Evolutionary conservation across 2,113 vertebrate species (phyloP).

Genomic region (Lontra canadensis): DNA sequence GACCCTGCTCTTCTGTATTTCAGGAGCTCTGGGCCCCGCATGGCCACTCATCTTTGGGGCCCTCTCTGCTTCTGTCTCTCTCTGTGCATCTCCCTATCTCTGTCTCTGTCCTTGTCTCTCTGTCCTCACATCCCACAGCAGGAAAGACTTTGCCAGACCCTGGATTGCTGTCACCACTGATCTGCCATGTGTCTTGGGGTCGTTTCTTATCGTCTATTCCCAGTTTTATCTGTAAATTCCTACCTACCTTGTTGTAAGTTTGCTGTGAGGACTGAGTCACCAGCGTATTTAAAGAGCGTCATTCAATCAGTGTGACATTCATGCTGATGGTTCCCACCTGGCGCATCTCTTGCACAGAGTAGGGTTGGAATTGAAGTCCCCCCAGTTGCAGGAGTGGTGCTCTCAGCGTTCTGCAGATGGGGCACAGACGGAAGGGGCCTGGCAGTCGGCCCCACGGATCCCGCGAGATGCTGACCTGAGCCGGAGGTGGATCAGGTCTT

Average conservation of each 20-base stretch:
- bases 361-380: background rate
- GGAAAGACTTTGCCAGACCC: background rate
- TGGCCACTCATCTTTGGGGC: no score
- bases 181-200: background rate
- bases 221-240: background rate
- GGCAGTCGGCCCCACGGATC: rapidly evolving
- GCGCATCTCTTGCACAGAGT: rapidly evolving
- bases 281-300: background rate
- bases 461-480: slow-evolving; percentile 45
- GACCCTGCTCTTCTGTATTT: background rate
- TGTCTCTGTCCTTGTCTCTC: no score
- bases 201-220: background rate
- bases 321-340: rapidly evolving
- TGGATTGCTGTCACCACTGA: rapidly evolving
- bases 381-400: background rate
- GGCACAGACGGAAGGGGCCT: background rate
- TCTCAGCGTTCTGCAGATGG: background rate
- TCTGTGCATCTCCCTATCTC: background rate
- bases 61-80: background rate
- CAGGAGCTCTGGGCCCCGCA: background rate
- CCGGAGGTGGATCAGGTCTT: slow-evolving; percentile 39
- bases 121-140: background rate
- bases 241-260: background rate
- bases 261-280: background rate
- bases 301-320: no score